Conservation (phyloP, 2,888 invertebrate genomes). For the Aquatica leii region DNA sequence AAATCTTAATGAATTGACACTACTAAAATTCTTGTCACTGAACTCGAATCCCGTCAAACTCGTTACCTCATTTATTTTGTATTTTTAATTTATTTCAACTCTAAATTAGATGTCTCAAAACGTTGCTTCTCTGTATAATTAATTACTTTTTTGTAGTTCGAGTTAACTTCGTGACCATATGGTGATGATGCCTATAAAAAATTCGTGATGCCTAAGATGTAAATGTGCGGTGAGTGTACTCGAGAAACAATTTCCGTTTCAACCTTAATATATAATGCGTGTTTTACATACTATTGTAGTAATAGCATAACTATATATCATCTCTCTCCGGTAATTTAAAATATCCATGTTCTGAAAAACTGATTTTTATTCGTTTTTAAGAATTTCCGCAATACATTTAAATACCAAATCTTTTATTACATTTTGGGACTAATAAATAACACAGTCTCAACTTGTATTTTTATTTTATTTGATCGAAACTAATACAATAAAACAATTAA, state of each 20-base stretch:
- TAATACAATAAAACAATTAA: no score
- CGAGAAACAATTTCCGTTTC: slow-evolving; percentile 17
- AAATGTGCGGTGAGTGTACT: slow-evolving; percentile 25
- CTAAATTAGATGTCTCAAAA: slow-evolving; percentile 37
- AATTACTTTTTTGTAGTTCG: slow-evolving; percentile 36
- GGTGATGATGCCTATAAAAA: slow-evolving; percentile 32
- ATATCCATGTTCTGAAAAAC: no score
- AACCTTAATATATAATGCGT: slow-evolving; percentile 4
- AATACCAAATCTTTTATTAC: no score
- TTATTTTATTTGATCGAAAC: no score
- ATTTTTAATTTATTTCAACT: slow-evolving; percentile 35
- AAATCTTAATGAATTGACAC: slow-evolving; percentile 38
- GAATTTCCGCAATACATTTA: no score
- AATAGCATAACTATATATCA: background rate
- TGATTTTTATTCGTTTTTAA: no score
- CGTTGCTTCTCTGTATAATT: slow-evolving; percentile 34
- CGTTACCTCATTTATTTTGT: slow-evolving; percentile 33
- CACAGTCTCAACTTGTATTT: no score
- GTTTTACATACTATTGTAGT: background rate
- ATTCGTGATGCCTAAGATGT: slow-evolving; percentile 23
- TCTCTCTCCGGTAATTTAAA: background rate
- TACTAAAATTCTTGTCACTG: slow-evolving; percentile 38
- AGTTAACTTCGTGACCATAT: slow-evolving; percentile 32
- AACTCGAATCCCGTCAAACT: slow-evolving; percentile 36
- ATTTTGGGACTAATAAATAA: no score